Conservation (phyloP, 2,888 invertebrate species). For the Nebria salina region DNA sequence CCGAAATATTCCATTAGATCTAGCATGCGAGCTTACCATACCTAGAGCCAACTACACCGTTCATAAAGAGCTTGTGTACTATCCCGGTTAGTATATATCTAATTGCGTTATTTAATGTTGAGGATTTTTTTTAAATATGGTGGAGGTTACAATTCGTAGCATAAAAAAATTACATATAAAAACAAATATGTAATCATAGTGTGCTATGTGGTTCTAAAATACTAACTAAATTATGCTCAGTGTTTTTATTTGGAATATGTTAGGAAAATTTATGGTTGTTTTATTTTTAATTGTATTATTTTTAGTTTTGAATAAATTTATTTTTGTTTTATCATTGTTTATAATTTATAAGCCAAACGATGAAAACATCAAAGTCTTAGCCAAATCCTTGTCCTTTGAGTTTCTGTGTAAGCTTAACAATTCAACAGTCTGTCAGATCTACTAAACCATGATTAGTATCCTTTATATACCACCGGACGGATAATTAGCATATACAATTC, state of each 20-base stretch:
- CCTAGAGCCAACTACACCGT: conserved; percentile 68
- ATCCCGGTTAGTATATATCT: conserved; percentile 63
- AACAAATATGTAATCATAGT: too few relatives aligned
- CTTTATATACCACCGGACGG: conserved; percentile 13
- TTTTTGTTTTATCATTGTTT: not conserved
- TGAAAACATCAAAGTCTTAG: not conserved
- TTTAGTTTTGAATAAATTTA: not conserved
- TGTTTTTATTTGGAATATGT: not conserved
- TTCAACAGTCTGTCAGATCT: conserved; percentile 16
- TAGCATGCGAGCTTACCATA: conserved; percentile 69
- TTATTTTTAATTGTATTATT: conserved; percentile 13
- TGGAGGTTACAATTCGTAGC: not conserved
- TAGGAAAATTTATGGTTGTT: conserved; percentile 9
- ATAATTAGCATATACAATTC: not conserved
- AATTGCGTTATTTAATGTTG: not conserved
- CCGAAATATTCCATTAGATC: conserved; percentile 65
- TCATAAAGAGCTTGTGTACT: conserved; percentile 67
- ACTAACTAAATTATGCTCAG: too few relatives aligned
- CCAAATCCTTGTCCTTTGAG: not conserved
- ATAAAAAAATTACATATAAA: not conserved
- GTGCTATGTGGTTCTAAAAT: too few relatives aligned
- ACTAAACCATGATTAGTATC: conserved; percentile 23
- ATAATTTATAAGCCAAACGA: not conserved
- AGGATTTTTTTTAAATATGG: not conserved
- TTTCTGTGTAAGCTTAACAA: not conserved